phyloP scores from a whole-genome alignment of 2,888 invertebrate species.

The Epinotia bilunana region DNA sequence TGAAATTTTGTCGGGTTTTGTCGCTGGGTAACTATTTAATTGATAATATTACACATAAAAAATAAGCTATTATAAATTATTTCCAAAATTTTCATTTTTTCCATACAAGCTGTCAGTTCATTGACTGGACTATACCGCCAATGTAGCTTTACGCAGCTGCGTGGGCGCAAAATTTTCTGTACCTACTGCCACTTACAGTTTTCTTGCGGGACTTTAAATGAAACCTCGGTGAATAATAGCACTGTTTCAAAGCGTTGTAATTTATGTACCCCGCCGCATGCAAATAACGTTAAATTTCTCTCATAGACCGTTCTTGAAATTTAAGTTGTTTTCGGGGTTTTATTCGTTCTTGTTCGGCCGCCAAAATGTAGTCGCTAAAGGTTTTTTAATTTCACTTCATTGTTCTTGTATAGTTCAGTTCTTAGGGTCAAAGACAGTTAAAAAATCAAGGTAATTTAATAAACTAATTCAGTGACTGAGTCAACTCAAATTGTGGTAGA shows the following conservation, averaged over 20 bases:
- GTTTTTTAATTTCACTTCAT: neutral
- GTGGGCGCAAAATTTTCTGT: constrained; percentile 1
- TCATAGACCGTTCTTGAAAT: constrained; percentile 4
- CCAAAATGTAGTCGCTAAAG: neutral
- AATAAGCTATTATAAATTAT: too few relatives aligned
- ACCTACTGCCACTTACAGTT: constrained; percentile 20
- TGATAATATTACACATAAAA: too few relatives aligned
- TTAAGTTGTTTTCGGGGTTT: constrained; percentile 8
- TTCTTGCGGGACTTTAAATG: constrained; percentile 39
- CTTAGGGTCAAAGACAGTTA: too few relatives aligned
- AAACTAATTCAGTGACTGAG: too few relatives aligned
- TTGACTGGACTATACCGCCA: too few relatives aligned
- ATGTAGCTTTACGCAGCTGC: too few relatives aligned
- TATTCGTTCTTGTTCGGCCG: neutral
- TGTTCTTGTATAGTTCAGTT: neutral
- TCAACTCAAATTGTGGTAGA: too few relatives aligned
- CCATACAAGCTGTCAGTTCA: too few relatives aligned
- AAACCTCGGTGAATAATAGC: constrained; percentile 42
- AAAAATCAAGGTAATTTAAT: too few relatives aligned
- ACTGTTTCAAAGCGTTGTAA: constrained; percentile 33
- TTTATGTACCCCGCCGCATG: constrained; percentile 36
- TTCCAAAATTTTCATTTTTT: too few relatives aligned
- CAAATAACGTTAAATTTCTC: constrained; percentile 37
- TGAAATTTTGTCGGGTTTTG: too few relatives aligned
- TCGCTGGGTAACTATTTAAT: too few relatives aligned